Evolutionary conservation across 2,888 invertebrate genomes (phyloP).

Genomic region (Homarus gammarus): DNA sequence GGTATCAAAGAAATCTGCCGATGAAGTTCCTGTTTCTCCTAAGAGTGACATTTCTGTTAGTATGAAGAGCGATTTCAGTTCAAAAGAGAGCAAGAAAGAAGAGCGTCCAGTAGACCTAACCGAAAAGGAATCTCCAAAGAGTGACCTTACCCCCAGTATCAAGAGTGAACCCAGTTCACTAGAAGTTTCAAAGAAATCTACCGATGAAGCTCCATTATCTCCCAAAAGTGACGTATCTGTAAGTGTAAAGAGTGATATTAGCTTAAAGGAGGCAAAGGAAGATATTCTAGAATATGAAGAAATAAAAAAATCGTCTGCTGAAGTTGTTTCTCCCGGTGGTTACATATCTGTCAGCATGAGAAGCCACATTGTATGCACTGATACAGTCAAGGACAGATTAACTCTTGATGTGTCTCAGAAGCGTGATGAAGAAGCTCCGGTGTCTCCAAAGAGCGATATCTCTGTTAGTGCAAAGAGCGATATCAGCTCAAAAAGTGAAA

Average conservation of each 20-base stretch:
- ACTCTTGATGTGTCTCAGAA: slow-evolving; percentile 13
- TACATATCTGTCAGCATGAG: slow-evolving; percentile 45
- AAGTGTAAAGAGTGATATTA: slow-evolving; percentile 32
- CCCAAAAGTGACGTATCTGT: slow-evolving; percentile 56
- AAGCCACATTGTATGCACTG: slow-evolving; percentile 40
- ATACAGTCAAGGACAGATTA: neutral
- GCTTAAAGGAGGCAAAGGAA: slow-evolving; percentile 14
- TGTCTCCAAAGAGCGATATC: slow-evolving; percentile 21
- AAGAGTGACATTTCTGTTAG: slow-evolving; percentile 40
- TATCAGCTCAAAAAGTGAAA: neutral
- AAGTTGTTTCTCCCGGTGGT: neutral
- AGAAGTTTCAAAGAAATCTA: slow-evolving; percentile 6
- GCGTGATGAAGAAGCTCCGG: slow-evolving; percentile 4
- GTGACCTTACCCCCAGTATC: slow-evolving; percentile 6
- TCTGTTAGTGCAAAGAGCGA: slow-evolving; percentile 41
- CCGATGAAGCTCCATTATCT: slow-evolving; percentile 39
- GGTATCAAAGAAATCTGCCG: no score
- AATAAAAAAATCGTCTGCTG: neutral
- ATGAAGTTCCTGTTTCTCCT: slow-evolving; percentile 7
- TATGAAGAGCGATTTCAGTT: slow-evolving; percentile 38
- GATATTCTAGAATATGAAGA: neutral
- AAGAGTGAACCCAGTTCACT: slow-evolving; percentile 20
- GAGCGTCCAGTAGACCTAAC: neutral
- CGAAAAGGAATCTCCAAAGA: slow-evolving; percentile 8
- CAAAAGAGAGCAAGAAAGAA: neutral